These are phyloP conservation scores for Nephila pilipes DNA, from an alignment of 1,140 invertebrate species.

Conservation along the genomic window DNA sequence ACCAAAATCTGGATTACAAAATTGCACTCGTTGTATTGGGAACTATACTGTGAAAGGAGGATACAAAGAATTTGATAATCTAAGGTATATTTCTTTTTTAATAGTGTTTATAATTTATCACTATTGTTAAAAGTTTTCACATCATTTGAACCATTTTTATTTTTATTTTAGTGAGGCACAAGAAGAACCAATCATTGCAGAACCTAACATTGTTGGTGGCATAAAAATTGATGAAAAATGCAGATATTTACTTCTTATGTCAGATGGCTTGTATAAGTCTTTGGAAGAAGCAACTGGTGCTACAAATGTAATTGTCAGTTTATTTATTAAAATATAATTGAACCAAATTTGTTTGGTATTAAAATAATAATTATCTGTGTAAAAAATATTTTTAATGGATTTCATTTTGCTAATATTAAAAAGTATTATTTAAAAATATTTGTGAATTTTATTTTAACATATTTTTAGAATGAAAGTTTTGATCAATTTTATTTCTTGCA, in stretches of 20 bases:
- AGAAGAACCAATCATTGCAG: slow-evolving; percentile 90
- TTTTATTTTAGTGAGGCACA: slow-evolving; percentile 82
- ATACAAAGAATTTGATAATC: slow-evolving; percentile 90
- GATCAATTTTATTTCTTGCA: no score
- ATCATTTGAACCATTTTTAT: neutral
- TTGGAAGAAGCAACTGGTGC: slow-evolving; percentile 90
- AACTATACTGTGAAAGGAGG: slow-evolving; percentile 93
- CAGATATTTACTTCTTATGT: slow-evolving; percentile 92
- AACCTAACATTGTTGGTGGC: slow-evolving; percentile 91
- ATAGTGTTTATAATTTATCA: no score
- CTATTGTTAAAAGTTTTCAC: no score
- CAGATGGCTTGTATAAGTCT: slow-evolving; percentile 91
- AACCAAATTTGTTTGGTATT: no score
- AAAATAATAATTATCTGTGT: no score
- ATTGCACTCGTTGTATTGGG: slow-evolving; percentile 88
- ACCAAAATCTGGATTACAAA: slow-evolving; percentile 83
- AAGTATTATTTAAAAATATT: no score
- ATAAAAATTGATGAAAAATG: slow-evolving; percentile 90
- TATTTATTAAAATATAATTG: no score
- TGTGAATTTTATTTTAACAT: no score
- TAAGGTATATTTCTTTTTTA: slow-evolving; percentile 79
- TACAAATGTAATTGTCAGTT: slow-evolving; percentile 78
- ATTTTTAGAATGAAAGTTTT: no score
- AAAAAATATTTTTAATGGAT: no score
- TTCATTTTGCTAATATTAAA: no score